Conservation (phyloP, 2,113 vertebrate genomes). For the Protobothrops mucrosquamatus region DNA sequence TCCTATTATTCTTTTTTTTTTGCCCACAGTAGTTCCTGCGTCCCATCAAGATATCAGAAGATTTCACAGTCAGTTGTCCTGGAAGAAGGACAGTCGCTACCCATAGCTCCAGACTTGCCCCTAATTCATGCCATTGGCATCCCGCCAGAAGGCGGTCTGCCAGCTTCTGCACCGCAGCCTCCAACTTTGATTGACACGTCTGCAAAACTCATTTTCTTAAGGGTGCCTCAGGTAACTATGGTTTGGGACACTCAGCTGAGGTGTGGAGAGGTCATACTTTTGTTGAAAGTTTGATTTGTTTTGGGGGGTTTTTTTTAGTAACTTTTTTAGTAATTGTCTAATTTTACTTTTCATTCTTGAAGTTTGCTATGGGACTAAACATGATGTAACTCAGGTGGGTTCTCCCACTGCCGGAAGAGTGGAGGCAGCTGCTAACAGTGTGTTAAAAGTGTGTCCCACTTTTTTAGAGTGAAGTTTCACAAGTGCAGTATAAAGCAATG, state of each 20-base stretch:
- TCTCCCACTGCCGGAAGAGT: too few species aligned
- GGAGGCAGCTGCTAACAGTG: too few species aligned
- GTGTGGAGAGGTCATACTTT: neutral
- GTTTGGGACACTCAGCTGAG: neutral
- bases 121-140: constrained; percentile 64
- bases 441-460: neutral
- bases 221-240: constrained; percentile 77
- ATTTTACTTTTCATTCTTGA: neutral
- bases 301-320: neutral
- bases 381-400: neutral
- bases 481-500: neutral
- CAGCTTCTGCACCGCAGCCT: constrained; percentile 61
- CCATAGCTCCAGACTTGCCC: constrained; percentile 66
- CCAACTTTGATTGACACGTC: constrained; percentile 71
- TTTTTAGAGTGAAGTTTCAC: neutral
- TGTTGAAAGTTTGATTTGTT: neutral
- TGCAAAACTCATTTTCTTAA: constrained; percentile 78
- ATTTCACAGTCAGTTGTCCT: constrained; percentile 84
- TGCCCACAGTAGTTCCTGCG: constrained; percentile 73
- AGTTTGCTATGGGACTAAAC: neutral
- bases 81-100: constrained; percentile 79
- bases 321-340: neutral
- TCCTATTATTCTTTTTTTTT: rapidly evolving
- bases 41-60: constrained; percentile 87
- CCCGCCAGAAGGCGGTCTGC: constrained; percentile 15